A percentile compares a stretch with the other conserved stretches of the same genome.
Evolutionary conservation across 2,113 vertebrate genomes (phyloP).

Genomic region (Brachyhypopomus gauderio): DNA sequence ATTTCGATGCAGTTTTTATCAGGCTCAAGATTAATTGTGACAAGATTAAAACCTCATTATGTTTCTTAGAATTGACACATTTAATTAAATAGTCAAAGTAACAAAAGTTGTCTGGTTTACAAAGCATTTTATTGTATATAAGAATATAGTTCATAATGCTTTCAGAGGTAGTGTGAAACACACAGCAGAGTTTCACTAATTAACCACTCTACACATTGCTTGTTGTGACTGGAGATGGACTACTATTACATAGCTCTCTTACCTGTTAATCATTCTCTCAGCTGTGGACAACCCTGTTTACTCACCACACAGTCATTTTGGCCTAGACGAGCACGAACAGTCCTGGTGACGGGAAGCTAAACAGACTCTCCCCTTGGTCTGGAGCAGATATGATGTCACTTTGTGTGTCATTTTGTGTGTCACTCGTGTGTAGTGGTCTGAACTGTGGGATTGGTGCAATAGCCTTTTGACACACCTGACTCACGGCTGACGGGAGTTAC

Average conservation of each 20-base stretch:
- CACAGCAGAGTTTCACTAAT: neutral
- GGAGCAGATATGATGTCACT: neutral
- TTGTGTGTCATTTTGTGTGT: conserved; percentile 18
- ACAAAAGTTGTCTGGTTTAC: too few species aligned
- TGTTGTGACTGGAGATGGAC: neutral
- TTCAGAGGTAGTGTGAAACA: neutral
- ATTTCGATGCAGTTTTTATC: too few species aligned
- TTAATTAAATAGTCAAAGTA: too few species aligned
- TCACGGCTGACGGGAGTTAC: neutral
- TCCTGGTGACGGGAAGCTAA: conserved; percentile 19
- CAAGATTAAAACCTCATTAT: too few species aligned
- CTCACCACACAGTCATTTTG: conserved; percentile 28
- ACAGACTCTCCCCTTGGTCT: conserved; percentile 15
- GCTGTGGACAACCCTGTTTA: conserved; percentile 37
- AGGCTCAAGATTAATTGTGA: too few species aligned
- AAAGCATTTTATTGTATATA: too few species aligned
- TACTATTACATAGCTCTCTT: neutral
- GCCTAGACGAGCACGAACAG: conserved; percentile 2
- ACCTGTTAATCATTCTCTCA: conserved; percentile 40
- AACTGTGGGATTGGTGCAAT: neutral
- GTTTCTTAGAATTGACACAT: too few species aligned
- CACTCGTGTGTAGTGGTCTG: neutral
- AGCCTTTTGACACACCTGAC: neutral
- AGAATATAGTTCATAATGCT: too few species aligned
- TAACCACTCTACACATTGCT: neutral